Evolutionary conservation across 2,888 invertebrate species (phyloP).

Genomic region (Osmoderma eremita): DNA sequence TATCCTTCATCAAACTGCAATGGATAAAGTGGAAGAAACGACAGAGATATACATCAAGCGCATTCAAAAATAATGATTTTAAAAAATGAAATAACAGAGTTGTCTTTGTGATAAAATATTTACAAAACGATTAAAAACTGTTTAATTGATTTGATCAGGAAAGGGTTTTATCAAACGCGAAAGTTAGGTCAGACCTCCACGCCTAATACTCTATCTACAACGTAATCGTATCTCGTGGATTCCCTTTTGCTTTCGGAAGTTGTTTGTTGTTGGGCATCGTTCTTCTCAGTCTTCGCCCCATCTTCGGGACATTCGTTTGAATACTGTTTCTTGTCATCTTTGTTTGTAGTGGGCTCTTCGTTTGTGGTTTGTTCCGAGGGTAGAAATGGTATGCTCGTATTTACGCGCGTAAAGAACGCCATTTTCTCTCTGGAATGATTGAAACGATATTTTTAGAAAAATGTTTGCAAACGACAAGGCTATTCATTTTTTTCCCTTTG

Average conservation of each 20-base stretch:
- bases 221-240: slow-evolving; percentile 78
- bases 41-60: slow-evolving; percentile 4
- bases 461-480: too few relatives aligned
- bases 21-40: slow-evolving; percentile 14
- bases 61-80: slow-evolving; percentile 1
- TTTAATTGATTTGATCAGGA: slow-evolving; percentile 17
- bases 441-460: too few relatives aligned
- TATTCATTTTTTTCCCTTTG: too few relatives aligned
- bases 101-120: slow-evolving; percentile 17
- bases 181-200: slow-evolving; percentile 77
- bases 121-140: slow-evolving; percentile 14
- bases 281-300: slow-evolving; percentile 45
- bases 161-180: not conserved
- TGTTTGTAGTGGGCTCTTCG: slow-evolving; percentile 51
- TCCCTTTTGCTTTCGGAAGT: slow-evolving; percentile 46
- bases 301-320: slow-evolving; percentile 43
- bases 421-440: slow-evolving; percentile 89
- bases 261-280: slow-evolving; percentile 48
- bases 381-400: slow-evolving; percentile 78
- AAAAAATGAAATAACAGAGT: not conserved
- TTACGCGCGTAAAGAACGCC: slow-evolving; percentile 92
- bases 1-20: slow-evolving; percentile 6
- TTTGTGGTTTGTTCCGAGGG: slow-evolving; percentile 72
- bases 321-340: slow-evolving; percentile 38
- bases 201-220: slow-evolving; percentile 84